phyloP scores from a whole-genome alignment of 2,888 invertebrate genomes.

The Drosophila subsilvestris region DNA sequence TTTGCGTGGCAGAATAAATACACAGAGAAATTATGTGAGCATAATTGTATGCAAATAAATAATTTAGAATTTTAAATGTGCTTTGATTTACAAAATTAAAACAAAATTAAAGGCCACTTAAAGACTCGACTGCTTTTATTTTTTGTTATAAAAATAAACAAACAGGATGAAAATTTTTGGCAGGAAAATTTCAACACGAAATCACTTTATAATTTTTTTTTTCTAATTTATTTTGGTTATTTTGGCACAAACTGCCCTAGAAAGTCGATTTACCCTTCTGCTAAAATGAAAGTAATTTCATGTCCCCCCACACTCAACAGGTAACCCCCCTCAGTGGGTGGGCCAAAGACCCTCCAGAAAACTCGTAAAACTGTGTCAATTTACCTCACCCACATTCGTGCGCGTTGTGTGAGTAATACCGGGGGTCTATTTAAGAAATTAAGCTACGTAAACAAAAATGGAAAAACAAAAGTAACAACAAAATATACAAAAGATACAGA shows the following conservation, averaged over 20 bases:
- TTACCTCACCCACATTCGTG: conserved; percentile 50
- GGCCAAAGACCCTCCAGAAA: conserved; percentile 7
- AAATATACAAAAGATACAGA: conserved; percentile 3
- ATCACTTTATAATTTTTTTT: background rate
- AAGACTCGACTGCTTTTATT: no score
- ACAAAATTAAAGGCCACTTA: no score
- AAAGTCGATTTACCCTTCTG: conserved; percentile 19
- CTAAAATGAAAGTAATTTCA: conserved; percentile 33
- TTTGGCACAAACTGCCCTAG: background rate
- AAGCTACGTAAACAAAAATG: conserved; percentile 45
- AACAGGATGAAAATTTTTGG: background rate
- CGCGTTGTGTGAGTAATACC: conserved; percentile 59
- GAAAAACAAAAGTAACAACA: conserved; percentile 19
- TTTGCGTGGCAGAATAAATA: conserved; percentile 8
- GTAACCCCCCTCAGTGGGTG: conserved; percentile 36
- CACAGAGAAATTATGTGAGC: background rate
- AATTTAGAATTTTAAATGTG: background rate
- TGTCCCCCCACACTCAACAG: conserved; percentile 49
- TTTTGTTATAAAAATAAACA: background rate
- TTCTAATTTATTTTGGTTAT: background rate
- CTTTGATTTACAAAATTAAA: background rate
- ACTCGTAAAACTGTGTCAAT: conserved; percentile 62
- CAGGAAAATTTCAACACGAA: background rate
- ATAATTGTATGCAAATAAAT: background rate
- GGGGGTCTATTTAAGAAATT: conserved; percentile 51